Evolutionary conservation across 2,888 invertebrate genomes (phyloP), one percentile per base, ranked within the genome.

Genomic region (Drosophila anomelani): DNA sequence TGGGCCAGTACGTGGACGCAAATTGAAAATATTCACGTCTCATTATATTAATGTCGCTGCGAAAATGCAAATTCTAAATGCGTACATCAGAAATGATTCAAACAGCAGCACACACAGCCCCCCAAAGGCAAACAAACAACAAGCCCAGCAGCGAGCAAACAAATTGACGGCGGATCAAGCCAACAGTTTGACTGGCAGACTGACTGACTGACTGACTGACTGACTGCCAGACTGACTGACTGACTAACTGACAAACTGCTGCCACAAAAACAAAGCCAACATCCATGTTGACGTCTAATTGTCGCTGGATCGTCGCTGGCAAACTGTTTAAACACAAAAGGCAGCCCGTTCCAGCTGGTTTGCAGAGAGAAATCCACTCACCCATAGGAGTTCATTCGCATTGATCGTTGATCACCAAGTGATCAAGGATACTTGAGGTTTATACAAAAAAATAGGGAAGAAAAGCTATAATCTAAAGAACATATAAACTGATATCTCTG

Each of bases 1-100:
- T 47, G 36, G 47, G n/a, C 29, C 29, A 20, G 60, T 54, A 67
- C 77, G 76, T 64, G 75, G 64, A 79, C 68, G 66, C 17, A 75
- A 77, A 80, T 77, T 81, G 76, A 81, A 81, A 84, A 78, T 81
- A 78, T 76, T 77, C 85, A 81, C 81, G 81, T 84, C 74, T 66
- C 76, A 67, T 68, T 78, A 84, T 76, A 79, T 79, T 72, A 75
- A 76, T 84, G 73, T 72, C 77, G 68, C 67, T 67, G 78, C 69
- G 44, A 81, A 71, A 80, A 75, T 81, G 78, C 77, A 73, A 80
- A 72, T 61, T 62, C 51, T 55, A 70, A 78, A 74, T 80, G 78
- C 78, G 75, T 77, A 79, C 79, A 84, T 81, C 34, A 74, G 76
- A 75, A 79, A 53, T 39, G 39, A 72, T 70, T 57, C 71, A 61